A percentile compares a stretch with the other conserved stretches of the same genome.
Conservation (phyloP, 2,797 vertebrate species). For the Amblyopsis hoosieri region DNA sequence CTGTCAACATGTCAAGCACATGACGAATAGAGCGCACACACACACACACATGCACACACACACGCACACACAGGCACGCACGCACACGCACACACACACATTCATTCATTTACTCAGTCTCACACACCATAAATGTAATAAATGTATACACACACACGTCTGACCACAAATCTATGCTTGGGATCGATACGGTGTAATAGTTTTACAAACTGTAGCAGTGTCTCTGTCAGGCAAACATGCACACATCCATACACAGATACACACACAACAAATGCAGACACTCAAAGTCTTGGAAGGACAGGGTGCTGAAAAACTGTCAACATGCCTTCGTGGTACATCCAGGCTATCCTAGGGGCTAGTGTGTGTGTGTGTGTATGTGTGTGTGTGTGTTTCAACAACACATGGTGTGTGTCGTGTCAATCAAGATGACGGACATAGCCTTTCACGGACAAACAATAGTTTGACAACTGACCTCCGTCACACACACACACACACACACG, state of each 20-base stretch:
- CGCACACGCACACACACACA: not conserved
- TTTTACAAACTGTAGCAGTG: too few species aligned
- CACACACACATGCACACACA: conserved; percentile 15
- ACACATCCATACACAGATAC: not conserved
- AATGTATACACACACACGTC: not conserved
- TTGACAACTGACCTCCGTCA: conserved; percentile 66
- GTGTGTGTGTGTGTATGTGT: not conserved
- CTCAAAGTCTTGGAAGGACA: not conserved
- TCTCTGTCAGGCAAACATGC: not conserved
- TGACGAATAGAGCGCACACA: conserved; percentile 48
- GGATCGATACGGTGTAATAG: not conserved
- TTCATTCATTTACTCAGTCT: not conserved
- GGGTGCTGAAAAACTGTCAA: conserved; percentile 32
- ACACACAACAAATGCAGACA: not conserved
- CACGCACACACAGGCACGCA: not conserved
- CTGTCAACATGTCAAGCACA: conserved; percentile 77
- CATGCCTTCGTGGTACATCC: conserved; percentile 30
- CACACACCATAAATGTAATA: not conserved
- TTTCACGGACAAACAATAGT: conserved; percentile 69
- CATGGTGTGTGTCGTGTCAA: conserved; percentile 53
- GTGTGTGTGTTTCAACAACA: conserved; percentile 12
- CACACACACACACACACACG: conserved; percentile 19
- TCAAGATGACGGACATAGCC: conserved; percentile 73
- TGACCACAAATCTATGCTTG: not conserved
- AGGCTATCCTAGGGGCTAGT: conserved; percentile 27